Conservation (phyloP, 2,113 vertebrate species). For the Psilopsiagon aurifrons region DNA sequence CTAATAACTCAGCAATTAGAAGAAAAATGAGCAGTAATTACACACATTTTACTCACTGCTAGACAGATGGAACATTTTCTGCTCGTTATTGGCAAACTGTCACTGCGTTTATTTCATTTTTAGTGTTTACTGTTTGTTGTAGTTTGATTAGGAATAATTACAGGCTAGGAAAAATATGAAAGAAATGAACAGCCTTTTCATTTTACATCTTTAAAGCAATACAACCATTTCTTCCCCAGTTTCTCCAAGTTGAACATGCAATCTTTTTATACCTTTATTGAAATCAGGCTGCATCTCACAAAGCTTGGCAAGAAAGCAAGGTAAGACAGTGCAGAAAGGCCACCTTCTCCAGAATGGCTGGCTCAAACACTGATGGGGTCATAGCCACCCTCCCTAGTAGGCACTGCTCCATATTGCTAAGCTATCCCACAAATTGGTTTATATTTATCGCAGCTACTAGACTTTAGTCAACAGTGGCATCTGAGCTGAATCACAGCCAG, state of each 20-base stretch:
- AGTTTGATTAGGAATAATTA: slow-evolving; percentile 82
- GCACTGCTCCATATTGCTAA: background rate
- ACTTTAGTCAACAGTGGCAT: background rate
- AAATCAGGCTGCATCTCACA: background rate
- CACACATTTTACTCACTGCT: slow-evolving; percentile 77
- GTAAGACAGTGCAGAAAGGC: rapidly evolving
- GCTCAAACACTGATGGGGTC: background rate
- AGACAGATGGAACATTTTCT: slow-evolving; percentile 82
- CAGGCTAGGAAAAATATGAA: slow-evolving; percentile 74
- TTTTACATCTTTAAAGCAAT: slow-evolving; percentile 55
- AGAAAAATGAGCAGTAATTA: slow-evolving; percentile 86
- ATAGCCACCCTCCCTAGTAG: background rate
- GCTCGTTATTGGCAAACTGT: slow-evolving; percentile 80
- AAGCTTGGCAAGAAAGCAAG: background rate
- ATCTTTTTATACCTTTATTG: background rate
- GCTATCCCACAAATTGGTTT: background rate
- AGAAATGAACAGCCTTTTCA: slow-evolving; percentile 61
- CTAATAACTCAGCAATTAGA: slow-evolving; percentile 85
- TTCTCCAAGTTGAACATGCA: background rate
- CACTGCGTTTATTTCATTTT: slow-evolving; percentile 79
- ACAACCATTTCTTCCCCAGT: background rate
- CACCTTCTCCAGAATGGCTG: background rate
- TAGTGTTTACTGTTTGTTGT: slow-evolving; percentile 81
- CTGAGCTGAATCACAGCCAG: background rate
- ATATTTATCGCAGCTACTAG: background rate